Evolutionary conservation across 2,113 vertebrate genomes (phyloP).

Genomic region (Echinops telfairi): DNA sequence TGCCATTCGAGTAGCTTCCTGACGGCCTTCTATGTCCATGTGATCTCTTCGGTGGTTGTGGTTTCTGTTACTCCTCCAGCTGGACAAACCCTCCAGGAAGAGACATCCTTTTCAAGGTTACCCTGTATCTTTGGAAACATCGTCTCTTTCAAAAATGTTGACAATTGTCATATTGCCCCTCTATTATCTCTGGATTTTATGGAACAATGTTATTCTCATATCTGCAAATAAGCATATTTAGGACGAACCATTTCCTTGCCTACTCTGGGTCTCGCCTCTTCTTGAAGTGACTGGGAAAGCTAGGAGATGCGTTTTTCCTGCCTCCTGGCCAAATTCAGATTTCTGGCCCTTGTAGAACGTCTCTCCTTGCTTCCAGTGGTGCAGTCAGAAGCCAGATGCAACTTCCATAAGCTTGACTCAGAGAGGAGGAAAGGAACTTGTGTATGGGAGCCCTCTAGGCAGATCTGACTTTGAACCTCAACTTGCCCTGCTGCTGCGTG

Average conservation of each 20-base stretch:
- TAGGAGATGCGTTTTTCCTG: background rate
- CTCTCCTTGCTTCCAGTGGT: background rate
- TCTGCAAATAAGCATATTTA: background rate
- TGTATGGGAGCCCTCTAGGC: background rate
- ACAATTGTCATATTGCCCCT: slow-evolving; percentile 16
- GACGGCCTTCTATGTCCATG: background rate
- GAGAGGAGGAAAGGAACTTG: background rate
- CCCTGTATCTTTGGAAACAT: slow-evolving; percentile 47
- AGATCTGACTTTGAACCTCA: background rate
- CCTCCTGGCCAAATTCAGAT: background rate
- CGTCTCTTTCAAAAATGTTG: slow-evolving; percentile 56
- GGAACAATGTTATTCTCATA: background rate
- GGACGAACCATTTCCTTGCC: slow-evolving; percentile 1
- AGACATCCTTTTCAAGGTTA: slow-evolving; percentile 63
- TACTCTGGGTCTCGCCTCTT: background rate
- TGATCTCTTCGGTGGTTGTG: slow-evolving; percentile 33
- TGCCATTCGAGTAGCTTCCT: slow-evolving; percentile 34
- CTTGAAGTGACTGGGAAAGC: background rate
- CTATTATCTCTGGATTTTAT: background rate
- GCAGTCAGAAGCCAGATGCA: background rate
- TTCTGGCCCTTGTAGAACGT: background rate
- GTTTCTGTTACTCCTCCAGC: slow-evolving; percentile 55
- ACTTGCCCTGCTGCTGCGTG: background rate
- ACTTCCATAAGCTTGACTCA: background rate
- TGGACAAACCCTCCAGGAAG: slow-evolving; percentile 41